Conservation (phyloP, 2,888 invertebrate genomes). For the Ormia ochracea region DNA sequence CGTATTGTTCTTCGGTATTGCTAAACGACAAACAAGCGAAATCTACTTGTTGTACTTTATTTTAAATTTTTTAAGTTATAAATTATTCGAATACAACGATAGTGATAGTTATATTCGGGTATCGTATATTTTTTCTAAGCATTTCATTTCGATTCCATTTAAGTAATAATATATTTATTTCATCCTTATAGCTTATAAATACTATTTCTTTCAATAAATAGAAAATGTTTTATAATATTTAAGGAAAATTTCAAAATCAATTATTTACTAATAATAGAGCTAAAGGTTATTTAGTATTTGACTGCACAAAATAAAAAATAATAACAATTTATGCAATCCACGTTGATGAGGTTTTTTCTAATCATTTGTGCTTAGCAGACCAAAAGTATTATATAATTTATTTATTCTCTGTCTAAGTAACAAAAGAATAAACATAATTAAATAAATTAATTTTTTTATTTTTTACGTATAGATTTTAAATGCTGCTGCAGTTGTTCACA, state of each 20-base stretch:
- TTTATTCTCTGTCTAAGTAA: not conserved
- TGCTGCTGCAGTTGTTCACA: slow-evolving; percentile 79
- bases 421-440: not conserved
- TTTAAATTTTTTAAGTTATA: no score
- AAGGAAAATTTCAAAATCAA: slow-evolving; percentile 1
- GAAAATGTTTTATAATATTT: not conserved
- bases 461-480: slow-evolving; percentile 74
- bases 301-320: not conserved
- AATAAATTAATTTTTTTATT: slow-evolving; percentile 40
- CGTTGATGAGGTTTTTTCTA: slow-evolving; percentile 34
- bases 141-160: no score
- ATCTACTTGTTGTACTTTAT: no score
- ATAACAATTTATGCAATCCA: not conserved
- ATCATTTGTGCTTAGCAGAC: slow-evolving; percentile 32
- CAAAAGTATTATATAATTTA: not conserved
- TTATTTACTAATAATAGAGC: slow-evolving; percentile 50
- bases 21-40: no score
- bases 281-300: slow-evolving; percentile 21
- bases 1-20: no score
- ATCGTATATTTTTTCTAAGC: no score
- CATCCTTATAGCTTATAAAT: not conserved
- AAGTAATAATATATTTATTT: not conserved
- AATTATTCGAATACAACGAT: no score
- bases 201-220: slow-evolving; percentile 16
- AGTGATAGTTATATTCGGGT: no score